Conservation (phyloP, 2,797 vertebrate species). For the Distichodus sexfasciatus region DNA sequence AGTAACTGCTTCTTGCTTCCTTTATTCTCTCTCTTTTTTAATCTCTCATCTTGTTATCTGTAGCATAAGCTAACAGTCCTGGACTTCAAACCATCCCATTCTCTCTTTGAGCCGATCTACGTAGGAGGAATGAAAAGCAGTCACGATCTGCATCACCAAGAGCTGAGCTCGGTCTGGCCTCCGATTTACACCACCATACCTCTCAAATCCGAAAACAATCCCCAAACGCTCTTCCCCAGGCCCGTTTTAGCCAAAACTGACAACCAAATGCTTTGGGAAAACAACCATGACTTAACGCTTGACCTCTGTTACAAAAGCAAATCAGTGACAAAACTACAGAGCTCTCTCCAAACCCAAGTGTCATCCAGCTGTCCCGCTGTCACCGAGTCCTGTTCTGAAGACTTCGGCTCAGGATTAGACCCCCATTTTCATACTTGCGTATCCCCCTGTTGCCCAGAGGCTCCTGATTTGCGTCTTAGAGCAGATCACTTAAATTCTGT, state of each 20-base stretch:
- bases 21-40: not conserved
- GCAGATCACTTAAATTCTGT: not conserved
- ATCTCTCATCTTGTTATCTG: not conserved
- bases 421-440: not conserved
- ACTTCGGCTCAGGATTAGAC: not conserved
- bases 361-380: not conserved
- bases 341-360: not conserved
- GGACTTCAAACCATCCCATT: not conserved
- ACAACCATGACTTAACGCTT: not conserved
- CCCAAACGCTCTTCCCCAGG: not conserved
- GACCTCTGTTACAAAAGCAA: not conserved
- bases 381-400: not conserved
- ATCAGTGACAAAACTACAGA: not conserved
- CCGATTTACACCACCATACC: not conserved
- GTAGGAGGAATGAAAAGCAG: not conserved
- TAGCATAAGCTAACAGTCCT: not conserved
- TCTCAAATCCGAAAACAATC: not conserved
- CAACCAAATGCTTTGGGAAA: not conserved
- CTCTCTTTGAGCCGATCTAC: conserved; percentile 3
- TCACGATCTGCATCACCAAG: not conserved
- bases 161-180: not conserved
- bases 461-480: not conserved
- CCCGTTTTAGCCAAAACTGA: not conserved
- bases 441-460: not conserved
- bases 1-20: not conserved